Evolutionary conservation across 2,797 vertebrate genomes (phyloP).

Genomic region (Pseudochirops corinnae): DNA sequence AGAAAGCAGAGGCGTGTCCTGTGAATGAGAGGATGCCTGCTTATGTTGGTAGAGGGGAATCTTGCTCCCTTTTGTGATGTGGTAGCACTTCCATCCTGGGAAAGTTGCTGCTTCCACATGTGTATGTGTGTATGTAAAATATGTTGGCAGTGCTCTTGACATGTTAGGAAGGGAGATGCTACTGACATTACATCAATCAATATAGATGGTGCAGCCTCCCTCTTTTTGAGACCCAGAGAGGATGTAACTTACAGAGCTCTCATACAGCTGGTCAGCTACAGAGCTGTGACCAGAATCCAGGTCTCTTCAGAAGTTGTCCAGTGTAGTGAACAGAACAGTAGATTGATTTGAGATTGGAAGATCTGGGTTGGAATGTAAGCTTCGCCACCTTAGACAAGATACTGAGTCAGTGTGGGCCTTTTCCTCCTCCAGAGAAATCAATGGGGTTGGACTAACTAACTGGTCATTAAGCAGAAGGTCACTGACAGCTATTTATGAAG

Average conservation of each 20-base stretch:
- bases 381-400: not conserved
- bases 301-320: not conserved
- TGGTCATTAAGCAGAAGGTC: not conserved
- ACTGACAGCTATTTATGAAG: not conserved
- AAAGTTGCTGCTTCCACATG: not conserved
- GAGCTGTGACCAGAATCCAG: not conserved
- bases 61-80: not conserved
- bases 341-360: not conserved
- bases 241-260: not conserved
- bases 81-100: not conserved
- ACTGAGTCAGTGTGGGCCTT: not conserved
- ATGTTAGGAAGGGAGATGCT: not conserved
- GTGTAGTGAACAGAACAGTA: not conserved
- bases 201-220: not conserved
- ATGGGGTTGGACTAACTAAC: not conserved
- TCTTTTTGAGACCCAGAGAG: not conserved
- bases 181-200: not conserved
- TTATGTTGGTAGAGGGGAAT: not conserved
- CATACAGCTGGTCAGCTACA: not conserved
- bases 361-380: not conserved
- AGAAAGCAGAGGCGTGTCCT: conserved; percentile 72
- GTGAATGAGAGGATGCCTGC: conserved; percentile 50
- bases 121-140: not conserved
- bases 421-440: not conserved
- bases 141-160: not conserved